phyloP scores from a whole-genome alignment of 2,888 invertebrate species.

The Eupithecia dodoneata region DNA sequence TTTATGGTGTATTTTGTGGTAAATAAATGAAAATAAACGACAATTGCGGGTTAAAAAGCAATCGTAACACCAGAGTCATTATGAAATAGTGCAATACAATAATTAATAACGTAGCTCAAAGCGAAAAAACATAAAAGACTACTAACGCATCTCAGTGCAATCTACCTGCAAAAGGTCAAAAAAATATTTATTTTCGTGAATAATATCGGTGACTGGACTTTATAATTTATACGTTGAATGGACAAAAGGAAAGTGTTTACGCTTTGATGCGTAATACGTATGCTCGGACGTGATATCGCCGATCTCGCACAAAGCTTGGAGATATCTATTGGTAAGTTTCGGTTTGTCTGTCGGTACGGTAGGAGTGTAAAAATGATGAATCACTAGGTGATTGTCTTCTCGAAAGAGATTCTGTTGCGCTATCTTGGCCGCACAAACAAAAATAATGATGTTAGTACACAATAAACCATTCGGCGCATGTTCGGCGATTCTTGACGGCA shows the following conservation, averaged over 20 bases:
- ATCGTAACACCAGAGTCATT: conserved; percentile 68
- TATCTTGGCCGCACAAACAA: conserved; percentile 36
- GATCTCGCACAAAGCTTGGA: conserved; percentile 58
- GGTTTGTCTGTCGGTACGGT: conserved; percentile 38
- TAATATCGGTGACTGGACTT: conserved; percentile 70
- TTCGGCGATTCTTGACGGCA: conserved; percentile 28
- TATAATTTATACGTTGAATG: conserved; percentile 64
- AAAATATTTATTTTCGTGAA: conserved; percentile 69
- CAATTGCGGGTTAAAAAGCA: conserved; percentile 69
- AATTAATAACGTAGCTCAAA: conserved; percentile 59
- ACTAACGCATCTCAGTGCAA: conserved; percentile 74
- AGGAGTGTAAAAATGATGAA: conserved; percentile 68
- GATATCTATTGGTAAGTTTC: conserved; percentile 73
- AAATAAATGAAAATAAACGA: conserved; percentile 78
- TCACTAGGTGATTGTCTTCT: conserved; percentile 62
- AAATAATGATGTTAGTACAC: conserved; percentile 25
- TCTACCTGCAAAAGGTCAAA: conserved; percentile 80
- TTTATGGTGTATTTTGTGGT: conserved; percentile 81
- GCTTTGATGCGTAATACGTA: conserved; percentile 67
- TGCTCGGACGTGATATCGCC: conserved; percentile 61
- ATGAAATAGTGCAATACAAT: conserved; percentile 74
- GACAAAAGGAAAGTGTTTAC: conserved; percentile 65
- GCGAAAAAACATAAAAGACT: conserved; percentile 57
- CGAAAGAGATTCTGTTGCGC: conserved; percentile 37
- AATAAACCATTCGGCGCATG: conserved; percentile 24